phyloP scores from a whole-genome alignment of 1,140 invertebrate genomes.

The Papilio polyxenes region DNA sequence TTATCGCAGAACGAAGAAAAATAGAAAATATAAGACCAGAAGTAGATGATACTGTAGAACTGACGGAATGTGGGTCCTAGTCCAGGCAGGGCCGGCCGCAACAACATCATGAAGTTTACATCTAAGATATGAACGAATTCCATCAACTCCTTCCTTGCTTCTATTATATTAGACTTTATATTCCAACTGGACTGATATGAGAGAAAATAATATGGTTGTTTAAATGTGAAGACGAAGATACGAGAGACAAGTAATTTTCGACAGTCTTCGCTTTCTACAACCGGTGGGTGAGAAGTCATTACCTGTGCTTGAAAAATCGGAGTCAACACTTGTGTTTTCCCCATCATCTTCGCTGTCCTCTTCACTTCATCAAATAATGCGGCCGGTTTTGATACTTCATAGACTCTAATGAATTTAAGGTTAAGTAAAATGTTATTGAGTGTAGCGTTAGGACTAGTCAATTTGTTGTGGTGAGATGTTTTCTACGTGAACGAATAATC shows the following conservation, averaged over 20 bases:
- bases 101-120: slow-evolving; percentile 77
- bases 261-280: slow-evolving; percentile 42
- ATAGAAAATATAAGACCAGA: slow-evolving; percentile 71
- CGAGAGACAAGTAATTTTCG: neutral
- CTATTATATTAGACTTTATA: slow-evolving; percentile 45
- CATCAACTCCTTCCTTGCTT: slow-evolving; percentile 44
- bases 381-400: slow-evolving; percentile 72
- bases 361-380: slow-evolving; percentile 64
- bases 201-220: slow-evolving; percentile 66
- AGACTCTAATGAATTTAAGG: slow-evolving; percentile 76
- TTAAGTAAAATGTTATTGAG: slow-evolving; percentile 70
- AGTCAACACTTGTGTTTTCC: slow-evolving; percentile 45
- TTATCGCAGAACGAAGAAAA: slow-evolving; percentile 77
- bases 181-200: slow-evolving; percentile 53
- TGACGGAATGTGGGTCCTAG: slow-evolving; percentile 76
- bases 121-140: slow-evolving; percentile 56
- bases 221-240: slow-evolving; percentile 47
- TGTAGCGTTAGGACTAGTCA: slow-evolving; percentile 78
- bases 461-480: slow-evolving; percentile 77
- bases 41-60: slow-evolving; percentile 70
- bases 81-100: slow-evolving; percentile 78
- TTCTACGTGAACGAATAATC: slow-evolving; percentile 75
- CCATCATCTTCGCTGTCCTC: slow-evolving; percentile 46
- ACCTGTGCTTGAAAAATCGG: slow-evolving; percentile 46
- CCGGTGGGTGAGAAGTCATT: slow-evolving; percentile 43